phyloP scores from a whole-genome alignment of 2,888 invertebrate genomes.

The Heliconius hortense region DNA sequence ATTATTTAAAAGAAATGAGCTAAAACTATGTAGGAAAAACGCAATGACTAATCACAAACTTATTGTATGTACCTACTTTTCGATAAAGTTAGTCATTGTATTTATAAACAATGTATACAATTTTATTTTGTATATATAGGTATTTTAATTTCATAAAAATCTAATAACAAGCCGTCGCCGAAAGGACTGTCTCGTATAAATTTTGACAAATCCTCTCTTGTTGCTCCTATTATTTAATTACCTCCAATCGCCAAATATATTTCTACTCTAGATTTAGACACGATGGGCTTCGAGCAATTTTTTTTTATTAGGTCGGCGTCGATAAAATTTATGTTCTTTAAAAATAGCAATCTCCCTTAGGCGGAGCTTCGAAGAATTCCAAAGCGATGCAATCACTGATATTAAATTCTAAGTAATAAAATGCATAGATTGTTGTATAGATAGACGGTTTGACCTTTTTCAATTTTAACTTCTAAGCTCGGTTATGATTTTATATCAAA shows the following conservation, averaged over 20 bases:
- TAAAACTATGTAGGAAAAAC: too few relatives aligned
- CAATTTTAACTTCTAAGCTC: background rate
- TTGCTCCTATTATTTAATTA: too few relatives aligned
- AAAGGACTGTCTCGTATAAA: too few relatives aligned
- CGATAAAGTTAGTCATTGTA: background rate
- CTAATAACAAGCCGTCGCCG: too few relatives aligned
- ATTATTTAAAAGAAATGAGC: background rate
- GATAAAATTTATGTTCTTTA: conserved; percentile 35
- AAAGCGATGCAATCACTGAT: conserved; percentile 32
- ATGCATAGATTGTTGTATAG: conserved; percentile 1
- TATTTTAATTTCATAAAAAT: too few relatives aligned
- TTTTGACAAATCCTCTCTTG: too few relatives aligned
- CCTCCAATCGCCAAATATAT: background rate
- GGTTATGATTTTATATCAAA: background rate
- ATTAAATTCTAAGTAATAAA: conserved; percentile 31
- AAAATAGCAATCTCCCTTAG: conserved; percentile 33
- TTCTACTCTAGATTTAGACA: conserved; percentile 8
- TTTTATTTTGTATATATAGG: too few relatives aligned
- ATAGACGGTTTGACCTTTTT: background rate
- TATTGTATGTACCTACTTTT: background rate
- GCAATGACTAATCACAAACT: background rate
- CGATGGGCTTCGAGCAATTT: conserved; percentile 22
- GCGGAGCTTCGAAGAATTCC: conserved; percentile 37
- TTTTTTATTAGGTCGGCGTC: conserved; percentile 26
- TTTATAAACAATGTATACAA: background rate